A percentile compares a stretch with the other conserved stretches of the same genome.
Conservation (phyloP, 2,888 invertebrate genomes). For the Dioctria linearis region DNA sequence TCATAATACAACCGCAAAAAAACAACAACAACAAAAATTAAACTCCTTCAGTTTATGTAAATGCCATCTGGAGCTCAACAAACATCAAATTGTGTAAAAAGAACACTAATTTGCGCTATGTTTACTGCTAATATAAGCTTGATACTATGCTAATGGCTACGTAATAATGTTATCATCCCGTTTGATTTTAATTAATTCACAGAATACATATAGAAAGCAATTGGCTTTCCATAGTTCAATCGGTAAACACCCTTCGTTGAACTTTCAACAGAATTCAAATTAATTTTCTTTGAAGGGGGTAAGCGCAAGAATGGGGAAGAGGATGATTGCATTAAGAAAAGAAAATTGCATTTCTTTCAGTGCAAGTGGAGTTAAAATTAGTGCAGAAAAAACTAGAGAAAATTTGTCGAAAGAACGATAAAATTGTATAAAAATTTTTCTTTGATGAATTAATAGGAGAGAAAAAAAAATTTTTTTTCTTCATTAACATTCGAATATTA, state of each 20-base stretch:
- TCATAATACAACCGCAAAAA: too few relatives aligned
- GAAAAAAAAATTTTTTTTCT: too few relatives aligned
- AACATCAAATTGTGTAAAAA: too few relatives aligned
- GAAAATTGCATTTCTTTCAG: constrained; percentile 4
- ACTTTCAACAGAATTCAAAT: not conserved
- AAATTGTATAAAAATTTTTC: not conserved
- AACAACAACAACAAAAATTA: too few relatives aligned
- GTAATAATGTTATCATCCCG: too few relatives aligned
- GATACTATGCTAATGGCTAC: too few relatives aligned
- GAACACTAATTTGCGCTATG: too few relatives aligned
- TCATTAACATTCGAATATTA: too few relatives aligned
- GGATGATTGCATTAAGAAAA: not conserved
- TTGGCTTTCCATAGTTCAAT: not conserved
- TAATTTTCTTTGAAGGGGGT: not conserved
- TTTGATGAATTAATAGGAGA: not conserved
- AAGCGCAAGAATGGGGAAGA: not conserved
- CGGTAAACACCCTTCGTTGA: not conserved
- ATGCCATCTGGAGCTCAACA: too few relatives aligned
- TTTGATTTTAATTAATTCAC: too few relatives aligned
- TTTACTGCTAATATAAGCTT: too few relatives aligned
- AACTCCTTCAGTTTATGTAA: too few relatives aligned
- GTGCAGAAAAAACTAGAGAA: not conserved
- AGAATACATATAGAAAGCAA: not conserved
- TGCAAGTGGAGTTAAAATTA: not conserved
- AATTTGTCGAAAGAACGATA: not conserved